phyloP scores from a whole-genome alignment of 2,797 vertebrate species.

The Pangasius larnaudii region DNA sequence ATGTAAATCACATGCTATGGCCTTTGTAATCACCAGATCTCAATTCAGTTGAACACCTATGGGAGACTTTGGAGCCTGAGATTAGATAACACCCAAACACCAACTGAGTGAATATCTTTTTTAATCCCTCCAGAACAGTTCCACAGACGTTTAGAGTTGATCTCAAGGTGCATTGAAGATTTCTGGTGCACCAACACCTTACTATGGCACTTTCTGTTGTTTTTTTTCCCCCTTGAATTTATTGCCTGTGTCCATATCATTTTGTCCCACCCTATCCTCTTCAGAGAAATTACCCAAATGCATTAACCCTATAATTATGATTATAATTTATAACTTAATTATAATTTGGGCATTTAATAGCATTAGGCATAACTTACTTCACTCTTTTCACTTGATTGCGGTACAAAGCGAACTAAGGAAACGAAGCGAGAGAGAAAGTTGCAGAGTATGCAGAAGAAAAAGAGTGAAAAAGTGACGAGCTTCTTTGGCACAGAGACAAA shows the following conservation, averaged over 20 bases:
- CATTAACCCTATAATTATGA: not conserved
- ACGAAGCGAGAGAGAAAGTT: not conserved
- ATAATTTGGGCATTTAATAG: slow-evolving; percentile 21
- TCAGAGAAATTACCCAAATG: not conserved
- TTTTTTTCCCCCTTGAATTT: not conserved
- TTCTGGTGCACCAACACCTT: not conserved
- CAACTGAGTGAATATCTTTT: not conserved
- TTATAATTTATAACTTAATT: slow-evolving; percentile 18
- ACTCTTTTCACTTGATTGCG: not conserved
- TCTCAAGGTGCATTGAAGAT: not conserved
- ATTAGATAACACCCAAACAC: not conserved
- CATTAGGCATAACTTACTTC: not conserved
- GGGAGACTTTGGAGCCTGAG: not conserved
- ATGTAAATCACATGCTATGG: not conserved
- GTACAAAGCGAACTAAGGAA: not conserved
- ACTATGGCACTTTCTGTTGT: not conserved
- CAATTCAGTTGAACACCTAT: not conserved
- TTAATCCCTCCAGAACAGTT: not conserved
- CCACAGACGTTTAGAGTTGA: not conserved
- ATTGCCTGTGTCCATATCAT: not conserved
- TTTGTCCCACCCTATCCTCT: not conserved
- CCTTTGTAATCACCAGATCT: not conserved
- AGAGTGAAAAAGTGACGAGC: not conserved
- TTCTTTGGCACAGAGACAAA: slow-evolving; percentile 20
- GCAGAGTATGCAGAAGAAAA: not conserved